phyloP scores from a whole-genome alignment of 2,888 invertebrate species.

The Laothoe populi region DNA sequence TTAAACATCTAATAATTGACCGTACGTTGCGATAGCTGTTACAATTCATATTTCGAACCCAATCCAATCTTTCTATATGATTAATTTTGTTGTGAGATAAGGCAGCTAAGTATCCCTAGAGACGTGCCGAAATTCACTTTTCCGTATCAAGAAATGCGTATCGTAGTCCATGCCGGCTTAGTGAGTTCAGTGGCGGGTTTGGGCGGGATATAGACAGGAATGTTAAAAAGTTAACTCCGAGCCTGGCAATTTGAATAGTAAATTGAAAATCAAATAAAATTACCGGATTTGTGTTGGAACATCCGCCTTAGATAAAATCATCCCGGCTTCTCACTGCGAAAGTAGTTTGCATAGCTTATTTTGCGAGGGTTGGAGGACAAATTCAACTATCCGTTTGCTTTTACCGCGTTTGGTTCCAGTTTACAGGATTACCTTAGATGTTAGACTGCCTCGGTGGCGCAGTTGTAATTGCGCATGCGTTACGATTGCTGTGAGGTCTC shows the following conservation, averaged over 20 bases:
- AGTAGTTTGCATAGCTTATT: conserved; percentile 63
- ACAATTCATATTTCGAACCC: too few species aligned
- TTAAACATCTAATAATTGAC: too few species aligned
- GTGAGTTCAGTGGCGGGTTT: too few species aligned
- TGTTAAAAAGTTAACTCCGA: not conserved
- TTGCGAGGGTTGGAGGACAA: conserved; percentile 48
- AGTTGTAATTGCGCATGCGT: not conserved
- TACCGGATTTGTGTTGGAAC: conserved; percentile 48
- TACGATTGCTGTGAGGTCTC: too few species aligned
- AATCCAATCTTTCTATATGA: too few species aligned
- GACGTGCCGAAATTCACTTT: too few species aligned
- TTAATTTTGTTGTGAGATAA: too few species aligned
- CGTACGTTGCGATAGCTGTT: too few species aligned
- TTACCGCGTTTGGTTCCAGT: conserved; percentile 40
- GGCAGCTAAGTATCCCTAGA: too few species aligned
- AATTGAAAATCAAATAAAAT: conserved; percentile 71
- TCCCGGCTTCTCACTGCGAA: conserved; percentile 49
- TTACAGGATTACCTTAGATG: not conserved
- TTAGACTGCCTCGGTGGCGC: not conserved
- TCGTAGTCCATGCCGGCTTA: too few species aligned
- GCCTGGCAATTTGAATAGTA: conserved; percentile 68
- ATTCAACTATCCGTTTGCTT: conserved; percentile 57
- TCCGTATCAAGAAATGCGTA: too few species aligned
- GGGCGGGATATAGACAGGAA: too few species aligned
- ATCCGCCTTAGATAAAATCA: conserved; percentile 63